phyloP scores from a whole-genome alignment of 2,888 invertebrate genomes.

The Gastrophysa polygoni region DNA sequence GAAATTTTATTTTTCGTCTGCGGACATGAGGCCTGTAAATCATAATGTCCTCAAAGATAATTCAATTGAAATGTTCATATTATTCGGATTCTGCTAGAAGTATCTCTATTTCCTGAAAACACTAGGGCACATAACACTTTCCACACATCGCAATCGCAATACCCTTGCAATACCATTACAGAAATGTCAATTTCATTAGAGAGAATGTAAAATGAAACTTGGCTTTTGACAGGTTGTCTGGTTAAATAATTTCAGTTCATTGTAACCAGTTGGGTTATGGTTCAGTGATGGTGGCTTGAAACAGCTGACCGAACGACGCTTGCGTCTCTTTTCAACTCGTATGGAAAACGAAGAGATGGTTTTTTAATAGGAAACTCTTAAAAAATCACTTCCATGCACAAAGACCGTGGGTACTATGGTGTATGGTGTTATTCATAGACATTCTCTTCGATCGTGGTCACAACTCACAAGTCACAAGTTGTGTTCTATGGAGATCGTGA shows the following conservation, averaged over 20 bases:
- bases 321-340: no score
- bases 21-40: conserved; percentile 44
- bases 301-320: not conserved
- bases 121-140: conserved; percentile 31
- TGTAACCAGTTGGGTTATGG: not conserved
- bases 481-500: no score
- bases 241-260: not conserved
- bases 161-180: conserved; percentile 22
- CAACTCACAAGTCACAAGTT: no score
- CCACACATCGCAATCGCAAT: conserved; percentile 24
- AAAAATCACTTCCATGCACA: no score
- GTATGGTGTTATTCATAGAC: no score
- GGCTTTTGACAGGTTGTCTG: not conserved
- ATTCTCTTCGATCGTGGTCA: no score
- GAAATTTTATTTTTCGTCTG: conserved; percentile 49
- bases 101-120: conserved; percentile 27
- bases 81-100: conserved; percentile 22
- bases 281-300: not conserved
- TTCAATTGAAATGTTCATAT: conserved; percentile 30
- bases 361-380: no score
- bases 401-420: no score
- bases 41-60: conserved; percentile 40
- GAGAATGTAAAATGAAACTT: not conserved
- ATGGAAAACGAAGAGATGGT: no score
- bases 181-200: conserved; percentile 12